Conservation (phyloP, 2,797 vertebrate species). For the Centroberyx gerrardi region DNA sequence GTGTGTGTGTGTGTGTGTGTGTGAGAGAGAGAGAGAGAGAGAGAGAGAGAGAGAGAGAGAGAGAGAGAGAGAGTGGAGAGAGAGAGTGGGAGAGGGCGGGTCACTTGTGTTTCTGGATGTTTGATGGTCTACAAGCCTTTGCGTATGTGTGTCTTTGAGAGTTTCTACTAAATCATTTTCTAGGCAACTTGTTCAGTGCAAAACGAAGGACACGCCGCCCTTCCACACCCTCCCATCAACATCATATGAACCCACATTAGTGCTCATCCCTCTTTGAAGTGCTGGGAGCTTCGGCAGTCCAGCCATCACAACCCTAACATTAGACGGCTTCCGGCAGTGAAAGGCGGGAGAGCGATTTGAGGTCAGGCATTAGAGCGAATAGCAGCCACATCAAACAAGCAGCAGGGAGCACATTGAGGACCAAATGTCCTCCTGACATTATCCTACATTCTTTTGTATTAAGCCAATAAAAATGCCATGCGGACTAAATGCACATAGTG, state of each 20-base stretch:
- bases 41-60: conserved; percentile 6
- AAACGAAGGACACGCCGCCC: conserved; percentile 67
- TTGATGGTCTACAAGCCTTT: conserved; percentile 5
- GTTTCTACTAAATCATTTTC: conserved; percentile 52
- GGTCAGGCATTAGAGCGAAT: conserved; percentile 68
- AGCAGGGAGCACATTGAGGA: conserved; percentile 63
- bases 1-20: background rate
- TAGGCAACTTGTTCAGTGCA: conserved; percentile 46
- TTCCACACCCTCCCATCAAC: conserved; percentile 64
- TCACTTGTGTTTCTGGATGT: conserved; percentile 2
- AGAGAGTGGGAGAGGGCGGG: background rate
- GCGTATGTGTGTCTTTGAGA: conserved; percentile 40
- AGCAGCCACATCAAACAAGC: conserved; percentile 67
- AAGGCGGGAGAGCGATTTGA: conserved; percentile 67
- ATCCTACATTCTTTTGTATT: conserved; percentile 45
- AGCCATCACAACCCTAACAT: conserved; percentile 65
- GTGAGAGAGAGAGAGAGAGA: no score
- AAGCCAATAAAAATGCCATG: conserved; percentile 43
- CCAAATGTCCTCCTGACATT: conserved; percentile 52
- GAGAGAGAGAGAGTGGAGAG: background rate
- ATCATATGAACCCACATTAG: conserved; percentile 63
- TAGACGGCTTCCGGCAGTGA: conserved; percentile 61
- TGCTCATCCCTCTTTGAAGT: conserved; percentile 66
- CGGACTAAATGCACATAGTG: conserved; percentile 28
- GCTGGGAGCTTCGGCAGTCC: conserved; percentile 55